Base-by-base conservation (phyloP, 2,113 vertebrate species). In the Saccopteryx leptura region DNA sequence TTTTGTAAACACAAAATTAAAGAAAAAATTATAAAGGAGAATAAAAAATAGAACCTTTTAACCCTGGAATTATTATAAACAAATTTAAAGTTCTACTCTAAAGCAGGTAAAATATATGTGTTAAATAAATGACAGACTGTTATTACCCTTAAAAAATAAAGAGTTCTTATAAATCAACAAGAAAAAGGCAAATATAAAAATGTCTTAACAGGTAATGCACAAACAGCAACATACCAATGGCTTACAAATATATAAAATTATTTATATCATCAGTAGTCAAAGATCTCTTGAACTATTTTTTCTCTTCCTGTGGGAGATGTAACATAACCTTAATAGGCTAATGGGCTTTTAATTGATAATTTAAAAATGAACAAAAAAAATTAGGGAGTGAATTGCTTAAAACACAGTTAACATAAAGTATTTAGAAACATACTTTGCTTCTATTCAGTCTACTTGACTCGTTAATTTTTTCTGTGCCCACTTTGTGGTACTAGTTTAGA, bases 1-100 rank as follows among this genome's bases (percentile, higher is more conserved):
- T 85, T 89, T 92, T 92, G 23, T 68, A 88, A 88, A 9, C 14
- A 83, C 87, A 88, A 68, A 63, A 94, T 79, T 61, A 82, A 69
- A 90, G 13, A 54, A 95, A 86, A 83, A 74, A 12, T 69, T 56
- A 74, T 60, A 90, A 94, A 81, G 17, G 23, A 48, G 17, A 86
- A 74, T 75, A 82, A 66, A 54, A 76, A 86, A 63, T n/a, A 60
- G 9, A 72, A 66, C 6, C 13, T 86, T 52, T 92, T 26, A 75
- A 69, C 23, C 15, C 58, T n/a, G 14, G 46, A 86, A 86, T 86
- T 81, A 76, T 81, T 61, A 82, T 75, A 46, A 39, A 69, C 17
- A 58, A 68, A 81, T 75, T 86, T 84, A 81, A 82, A 83, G 28
- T 86, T 19, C 26, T 85, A n/a, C 23, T 54, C 39, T 48, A 66